Evolutionary conservation across 2,797 vertebrate genomes (phyloP), one percentile per base, ranked within the genome.

Genomic region (Hozukius guyotensis): DNA sequence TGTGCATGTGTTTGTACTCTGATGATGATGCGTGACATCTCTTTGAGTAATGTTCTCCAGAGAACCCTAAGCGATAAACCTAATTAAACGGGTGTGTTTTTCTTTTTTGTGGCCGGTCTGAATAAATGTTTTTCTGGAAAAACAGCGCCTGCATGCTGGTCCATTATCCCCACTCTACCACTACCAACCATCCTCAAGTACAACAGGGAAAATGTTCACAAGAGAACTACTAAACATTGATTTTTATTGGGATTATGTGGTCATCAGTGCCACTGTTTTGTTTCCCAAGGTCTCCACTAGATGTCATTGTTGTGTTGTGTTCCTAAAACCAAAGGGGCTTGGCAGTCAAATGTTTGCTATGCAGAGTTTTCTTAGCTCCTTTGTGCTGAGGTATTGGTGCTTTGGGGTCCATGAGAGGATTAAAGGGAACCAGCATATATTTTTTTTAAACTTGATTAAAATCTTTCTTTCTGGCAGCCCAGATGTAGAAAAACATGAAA

Each of bases 291-390:
- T 7, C 57, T 75, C 91, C 94, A 91, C 89, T 75, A 90, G 91
- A 80, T 88, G 93, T 91, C 93, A 71, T 2, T 85, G 85, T 90
- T 85, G 89, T 16, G 85, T 56, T 20, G 24, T 55, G 65, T 78
- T 66, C 31, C 25, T 10, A 6, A 25, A 78, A 60, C 25, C 34
- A 34, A 55, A 52, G 0, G 16, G 66, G n/a, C 18, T 31, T 38
- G 14, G 24, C 69, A 52, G 46, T 52, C 8, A 12, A 25, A 75
- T 16, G 77, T 64, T 73, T 77, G 75, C 70, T 78, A 34, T 87
- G 85, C 81, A 78, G 59, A 74, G 72, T 81, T 89, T 85, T 83
- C 78, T 86, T 70, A 31, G 82, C 78, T 63, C 65, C 67, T 85
- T 89, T 87, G 80, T 92, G 82, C 46, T 65, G 42, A 84, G 38